Percentiles rank a stretch among this genome's conserved stretches.
phyloP scores from a whole-genome alignment of 92 coral and sea anemone species.

The Metridium senile region DNA sequence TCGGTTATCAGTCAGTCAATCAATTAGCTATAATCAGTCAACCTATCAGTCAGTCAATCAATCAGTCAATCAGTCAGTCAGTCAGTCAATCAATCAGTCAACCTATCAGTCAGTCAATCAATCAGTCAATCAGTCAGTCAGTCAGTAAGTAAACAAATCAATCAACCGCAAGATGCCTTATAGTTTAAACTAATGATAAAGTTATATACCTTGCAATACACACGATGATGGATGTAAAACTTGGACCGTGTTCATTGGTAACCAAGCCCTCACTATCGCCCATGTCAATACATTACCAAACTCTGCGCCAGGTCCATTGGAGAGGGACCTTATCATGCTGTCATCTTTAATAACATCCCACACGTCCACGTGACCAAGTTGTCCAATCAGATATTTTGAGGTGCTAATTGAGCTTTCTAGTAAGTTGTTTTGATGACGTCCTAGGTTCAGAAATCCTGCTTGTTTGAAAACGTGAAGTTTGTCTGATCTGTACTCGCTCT shows the following conservation, averaged over 20 bases:
- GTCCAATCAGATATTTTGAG: slow-evolving; percentile 18
- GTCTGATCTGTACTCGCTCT: neutral
- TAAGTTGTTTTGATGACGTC: slow-evolving; percentile 7
- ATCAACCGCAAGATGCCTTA: no score
- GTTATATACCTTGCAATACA: slow-evolving; percentile 31
- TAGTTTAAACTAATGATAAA: no score
- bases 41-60: no score
- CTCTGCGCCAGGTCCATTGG: slow-evolving; percentile 25
- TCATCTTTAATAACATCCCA: slow-evolving; percentile 36
- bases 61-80: no score
- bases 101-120: neutral
- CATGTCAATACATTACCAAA: slow-evolving; percentile 55
- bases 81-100: neutral
- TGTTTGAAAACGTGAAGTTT: neutral
- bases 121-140: no score
- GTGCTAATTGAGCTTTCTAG: neutral
- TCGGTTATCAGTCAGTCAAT: no score
- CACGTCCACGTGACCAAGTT: slow-evolving; percentile 39
- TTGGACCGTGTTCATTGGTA: neutral
- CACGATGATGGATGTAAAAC: slow-evolving; percentile 30
- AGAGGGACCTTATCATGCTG: slow-evolving; percentile 6
- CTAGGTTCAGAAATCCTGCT: slow-evolving; percentile 20
- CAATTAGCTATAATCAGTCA: no score
- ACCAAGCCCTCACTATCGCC: slow-evolving; percentile 40
- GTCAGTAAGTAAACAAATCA: neutral